These are phyloP conservation scores for Typhlomys cinereus DNA, from an alignment of 2,113 vertebrate genomes.

Conservation along the genomic window DNA sequence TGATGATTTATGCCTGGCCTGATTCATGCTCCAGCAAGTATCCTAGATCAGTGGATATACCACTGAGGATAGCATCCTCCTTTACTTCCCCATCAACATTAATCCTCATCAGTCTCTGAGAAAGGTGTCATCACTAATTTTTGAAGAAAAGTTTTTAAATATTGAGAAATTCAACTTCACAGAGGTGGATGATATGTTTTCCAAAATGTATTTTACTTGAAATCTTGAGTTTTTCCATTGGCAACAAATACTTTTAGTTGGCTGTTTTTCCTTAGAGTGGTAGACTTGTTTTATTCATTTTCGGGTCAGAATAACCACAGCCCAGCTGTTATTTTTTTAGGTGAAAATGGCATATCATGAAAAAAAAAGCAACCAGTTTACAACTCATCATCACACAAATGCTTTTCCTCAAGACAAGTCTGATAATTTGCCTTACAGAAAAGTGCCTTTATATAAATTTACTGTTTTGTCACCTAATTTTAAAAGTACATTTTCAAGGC, in stretches of 20 bases:
- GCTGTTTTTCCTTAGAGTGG: neutral
- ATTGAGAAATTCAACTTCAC: neutral
- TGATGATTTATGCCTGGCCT: too few relatives aligned
- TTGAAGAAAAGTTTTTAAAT: neutral
- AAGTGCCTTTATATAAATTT: neutral
- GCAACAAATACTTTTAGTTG: neutral
- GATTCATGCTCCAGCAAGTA: too few relatives aligned
- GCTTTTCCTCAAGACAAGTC: neutral
- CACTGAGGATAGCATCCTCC: too few relatives aligned
- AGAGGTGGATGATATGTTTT: neutral
- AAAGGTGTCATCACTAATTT: neutral
- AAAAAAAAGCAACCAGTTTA: neutral
- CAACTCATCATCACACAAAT: neutral
- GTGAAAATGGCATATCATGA: neutral
- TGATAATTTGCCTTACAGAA: neutral
- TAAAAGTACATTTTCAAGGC: neutral
- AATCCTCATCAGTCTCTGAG: too few relatives aligned
- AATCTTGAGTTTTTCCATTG: neutral
- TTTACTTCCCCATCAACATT: too few relatives aligned
- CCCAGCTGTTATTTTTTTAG: neutral
- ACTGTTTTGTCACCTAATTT: neutral
- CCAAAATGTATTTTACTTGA: neutral
- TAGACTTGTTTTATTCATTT: neutral
- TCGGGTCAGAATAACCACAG: slow-evolving; percentile 29
- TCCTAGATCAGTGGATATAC: too few relatives aligned